phyloP scores from a whole-genome alignment of 1,140 invertebrate species.

The Pollicipes pollicipes region DNA sequence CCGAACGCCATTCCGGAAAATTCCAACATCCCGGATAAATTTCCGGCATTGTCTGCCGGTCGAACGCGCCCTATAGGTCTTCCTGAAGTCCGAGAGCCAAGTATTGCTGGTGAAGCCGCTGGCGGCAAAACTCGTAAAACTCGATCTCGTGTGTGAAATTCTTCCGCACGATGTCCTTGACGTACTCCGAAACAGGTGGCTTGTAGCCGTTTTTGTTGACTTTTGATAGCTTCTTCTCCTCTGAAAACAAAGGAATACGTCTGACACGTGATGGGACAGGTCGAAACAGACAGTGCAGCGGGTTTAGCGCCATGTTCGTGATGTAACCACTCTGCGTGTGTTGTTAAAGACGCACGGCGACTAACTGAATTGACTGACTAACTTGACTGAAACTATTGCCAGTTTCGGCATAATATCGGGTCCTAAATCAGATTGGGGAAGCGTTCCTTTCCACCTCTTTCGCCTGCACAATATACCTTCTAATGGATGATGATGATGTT shows the following conservation, averaged over 20 bases:
- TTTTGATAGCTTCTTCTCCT: slow-evolving; percentile 50
- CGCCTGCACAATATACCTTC: too few relatives aligned
- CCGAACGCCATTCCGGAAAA: not conserved
- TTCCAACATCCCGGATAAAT: too few relatives aligned
- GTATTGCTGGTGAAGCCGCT: slow-evolving; percentile 60
- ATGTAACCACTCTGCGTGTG: too few relatives aligned
- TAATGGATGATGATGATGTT: too few relatives aligned
- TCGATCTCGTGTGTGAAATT: slow-evolving; percentile 80
- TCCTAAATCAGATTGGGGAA: too few relatives aligned
- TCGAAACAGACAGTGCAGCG: not conserved
- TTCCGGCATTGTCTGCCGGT: not conserved
- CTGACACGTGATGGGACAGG: not conserved
- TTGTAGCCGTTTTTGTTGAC: slow-evolving; percentile 75
- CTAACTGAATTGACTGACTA: not conserved
- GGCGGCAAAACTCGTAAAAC: slow-evolving; percentile 76
- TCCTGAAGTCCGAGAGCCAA: slow-evolving; percentile 35
- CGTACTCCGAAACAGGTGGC: slow-evolving; percentile 61
- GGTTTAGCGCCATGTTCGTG: not conserved
- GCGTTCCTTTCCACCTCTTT: too few relatives aligned
- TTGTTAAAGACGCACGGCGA: not conserved
- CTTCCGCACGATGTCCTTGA: slow-evolving; percentile 63
- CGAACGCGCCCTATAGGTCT: not conserved
- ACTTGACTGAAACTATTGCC: not conserved
- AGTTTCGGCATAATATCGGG: not conserved
- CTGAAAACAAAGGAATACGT: slow-evolving; percentile 31